Evolutionary conservation across 92 coral and sea anemone genomes (phyloP), one percentile per base, ranked within the genome.

Genomic region (Siderastrea siderea): DNA sequence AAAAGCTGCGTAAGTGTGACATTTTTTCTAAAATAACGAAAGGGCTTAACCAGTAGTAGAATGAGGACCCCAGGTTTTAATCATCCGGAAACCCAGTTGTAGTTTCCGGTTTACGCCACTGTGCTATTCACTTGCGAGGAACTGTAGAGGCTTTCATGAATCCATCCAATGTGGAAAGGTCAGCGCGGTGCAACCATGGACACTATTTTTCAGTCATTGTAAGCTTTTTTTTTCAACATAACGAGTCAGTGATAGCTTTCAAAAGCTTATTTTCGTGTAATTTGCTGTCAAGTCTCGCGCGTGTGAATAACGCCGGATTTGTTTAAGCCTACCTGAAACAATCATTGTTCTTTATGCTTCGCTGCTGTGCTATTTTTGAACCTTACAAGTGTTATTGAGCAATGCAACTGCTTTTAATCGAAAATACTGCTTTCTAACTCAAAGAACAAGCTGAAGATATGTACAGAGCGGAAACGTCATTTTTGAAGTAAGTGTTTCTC

Each of bases 51-150:
- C 63, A 38, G 58, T 72, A 57, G 63, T 64, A 92, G 95, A 88
- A 92, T 84, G 92, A 68, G 74, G 14, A 68, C 38, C 68, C 58
- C n/a, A 45, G 61, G 50, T 3, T 64, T 68, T 53, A 62, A 77
- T 67, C 3, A 74, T 84, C 93, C 95, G 95, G 95, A 92, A 92
- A 82, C 78, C 26, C 90, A n/a, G 90, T 85, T 6, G 85, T 61
- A 6, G 80, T 51, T 84, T 75, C 87, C 80, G 80, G 69, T 81
- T 77, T 47, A 8, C 53, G 53, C 62, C 45, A 43, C 76, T 15
- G 9, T 17, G 43, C 57, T 58, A 15, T 9, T 68, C 77, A 17
- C 73, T 58, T 55, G 52, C 62, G 12, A 47, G 67, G 46, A 70
- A 52, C 17, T 44, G 14, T 15, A 77, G 55, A 46, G 55, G 38